These are phyloP conservation scores for Zophobas morio DNA, from an alignment of 1,140 invertebrate species.

Conservation along the genomic window DNA sequence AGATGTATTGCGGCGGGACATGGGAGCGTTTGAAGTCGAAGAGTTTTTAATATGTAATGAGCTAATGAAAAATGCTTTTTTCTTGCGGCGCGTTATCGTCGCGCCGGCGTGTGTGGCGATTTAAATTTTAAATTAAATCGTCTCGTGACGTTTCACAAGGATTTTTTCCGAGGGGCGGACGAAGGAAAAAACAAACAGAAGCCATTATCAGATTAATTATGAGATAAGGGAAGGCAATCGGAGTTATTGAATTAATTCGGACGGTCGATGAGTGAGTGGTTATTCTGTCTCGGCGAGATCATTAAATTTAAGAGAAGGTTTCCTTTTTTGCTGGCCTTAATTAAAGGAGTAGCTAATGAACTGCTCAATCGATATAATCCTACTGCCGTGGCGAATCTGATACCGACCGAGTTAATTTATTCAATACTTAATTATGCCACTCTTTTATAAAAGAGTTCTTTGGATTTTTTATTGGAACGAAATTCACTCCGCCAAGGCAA, in stretches of 20 bases:
- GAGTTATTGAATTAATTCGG: conserved; percentile 46
- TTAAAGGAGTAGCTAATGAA: conserved; percentile 61
- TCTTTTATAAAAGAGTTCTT: conserved; percentile 56
- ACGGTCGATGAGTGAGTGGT: conserved; percentile 46
- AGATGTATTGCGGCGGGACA: conserved; percentile 38
- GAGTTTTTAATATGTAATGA: conserved; percentile 41
- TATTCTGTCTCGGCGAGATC: conserved; percentile 57
- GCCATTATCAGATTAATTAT: conserved; percentile 47
- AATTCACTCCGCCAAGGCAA: conserved; percentile 48
- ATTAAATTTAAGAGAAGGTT: conserved; percentile 59
- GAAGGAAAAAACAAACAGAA: conserved; percentile 40
- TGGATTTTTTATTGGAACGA: conserved; percentile 54
- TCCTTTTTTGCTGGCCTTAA: conserved; percentile 58
- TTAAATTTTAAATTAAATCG: conserved; percentile 49
- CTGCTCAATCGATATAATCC: conserved; percentile 62
- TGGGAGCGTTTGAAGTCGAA: conserved; percentile 32
- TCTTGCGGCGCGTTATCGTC: conserved; percentile 5
- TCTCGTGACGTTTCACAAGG: conserved; percentile 40
- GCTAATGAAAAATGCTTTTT: conserved; percentile 40
- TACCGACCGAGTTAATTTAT: conserved; percentile 61
- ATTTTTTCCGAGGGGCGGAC: conserved; percentile 1
- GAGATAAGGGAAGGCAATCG: conserved; percentile 37
- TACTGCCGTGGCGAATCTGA: conserved; percentile 59
- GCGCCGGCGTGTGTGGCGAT: conserved; percentile 12
- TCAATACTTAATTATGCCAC: conserved; percentile 61